Evolutionary conservation across 2,797 vertebrate genomes (phyloP).

Genomic region (Hylomyscus alleni): DNA sequence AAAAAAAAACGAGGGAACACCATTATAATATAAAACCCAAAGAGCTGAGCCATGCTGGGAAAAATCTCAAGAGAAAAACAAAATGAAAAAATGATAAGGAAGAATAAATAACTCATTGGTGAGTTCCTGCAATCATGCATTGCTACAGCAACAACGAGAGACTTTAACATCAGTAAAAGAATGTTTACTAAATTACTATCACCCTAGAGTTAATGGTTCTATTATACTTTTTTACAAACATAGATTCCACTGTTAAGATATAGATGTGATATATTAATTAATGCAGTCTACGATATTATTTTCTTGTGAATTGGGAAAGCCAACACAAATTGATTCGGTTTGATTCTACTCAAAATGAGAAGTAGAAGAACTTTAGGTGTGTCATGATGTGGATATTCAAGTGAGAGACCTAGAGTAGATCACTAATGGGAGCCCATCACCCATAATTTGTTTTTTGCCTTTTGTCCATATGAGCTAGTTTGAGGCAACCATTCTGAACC

Average conservation of each 20-base stretch:
- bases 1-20: background rate
- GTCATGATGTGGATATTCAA: background rate
- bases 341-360: background rate
- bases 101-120: background rate
- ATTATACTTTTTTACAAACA: background rate
- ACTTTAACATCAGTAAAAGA: background rate
- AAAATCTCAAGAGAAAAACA: background rate
- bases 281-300: background rate
- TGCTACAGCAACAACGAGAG: background rate
- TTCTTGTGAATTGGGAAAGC: background rate
- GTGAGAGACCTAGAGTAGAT: background rate
- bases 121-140: background rate
- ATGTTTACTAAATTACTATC: background rate
- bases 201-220: background rate
- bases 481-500: background rate
- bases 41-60: background rate
- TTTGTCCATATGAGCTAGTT: slow-evolving; percentile 5
- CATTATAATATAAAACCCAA: background rate
- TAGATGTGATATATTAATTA: background rate
- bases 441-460: background rate
- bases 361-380: background rate
- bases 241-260: background rate
- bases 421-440: background rate
- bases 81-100: slow-evolving; percentile 31
- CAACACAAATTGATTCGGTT: background rate